Evolutionary conservation across 2,888 invertebrate genomes (phyloP).

Genomic region (Syrista parreyssii): DNA sequence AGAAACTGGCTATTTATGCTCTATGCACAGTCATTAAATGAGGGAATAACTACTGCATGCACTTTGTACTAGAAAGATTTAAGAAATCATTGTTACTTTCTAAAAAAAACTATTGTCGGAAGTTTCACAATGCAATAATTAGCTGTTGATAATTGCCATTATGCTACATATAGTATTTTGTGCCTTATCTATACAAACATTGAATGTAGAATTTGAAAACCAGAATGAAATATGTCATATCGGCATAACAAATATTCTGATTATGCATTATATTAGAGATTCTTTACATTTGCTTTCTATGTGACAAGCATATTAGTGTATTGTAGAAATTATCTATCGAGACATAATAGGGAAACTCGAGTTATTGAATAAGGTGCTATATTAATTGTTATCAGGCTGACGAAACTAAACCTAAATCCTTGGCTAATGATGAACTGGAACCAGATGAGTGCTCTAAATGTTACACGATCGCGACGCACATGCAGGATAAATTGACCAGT

Average conservation of each 20-base stretch:
- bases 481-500: constrained; percentile 52
- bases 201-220: no score
- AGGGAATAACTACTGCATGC: background rate
- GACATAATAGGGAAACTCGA: background rate
- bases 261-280: background rate
- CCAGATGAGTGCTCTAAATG: constrained; percentile 61
- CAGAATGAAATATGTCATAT: no score
- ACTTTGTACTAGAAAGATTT: background rate
- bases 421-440: constrained; percentile 54
- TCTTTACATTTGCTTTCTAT: background rate
- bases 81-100: background rate
- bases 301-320: background rate
- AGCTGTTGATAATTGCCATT: background rate
- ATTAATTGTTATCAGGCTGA: background rate
- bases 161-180: background rate
- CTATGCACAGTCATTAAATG: background rate
- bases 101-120: background rate
- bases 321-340: background rate
- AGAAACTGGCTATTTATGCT: background rate
- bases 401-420: constrained; percentile 19
- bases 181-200: no score
- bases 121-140: background rate
- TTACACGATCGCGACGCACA: constrained; percentile 54
- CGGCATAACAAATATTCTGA: no score
- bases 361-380: background rate